Conservation (phyloP, 2,888 invertebrate species). For the Amblyteles armatorius region DNA sequence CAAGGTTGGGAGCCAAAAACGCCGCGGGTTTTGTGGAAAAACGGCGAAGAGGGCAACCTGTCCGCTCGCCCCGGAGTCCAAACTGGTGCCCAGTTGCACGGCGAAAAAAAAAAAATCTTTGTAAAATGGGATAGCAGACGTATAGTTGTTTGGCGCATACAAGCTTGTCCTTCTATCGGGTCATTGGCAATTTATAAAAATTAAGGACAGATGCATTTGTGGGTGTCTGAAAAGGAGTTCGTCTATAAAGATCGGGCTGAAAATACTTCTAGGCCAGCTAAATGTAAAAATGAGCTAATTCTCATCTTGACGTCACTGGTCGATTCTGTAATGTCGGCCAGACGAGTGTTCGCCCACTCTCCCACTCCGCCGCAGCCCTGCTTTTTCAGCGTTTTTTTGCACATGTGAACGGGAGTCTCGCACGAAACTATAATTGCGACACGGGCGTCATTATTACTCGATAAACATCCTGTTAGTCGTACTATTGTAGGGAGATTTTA, state of each 20-base stretch:
- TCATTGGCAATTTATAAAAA: background rate
- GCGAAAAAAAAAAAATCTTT: background rate
- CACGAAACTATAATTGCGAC: slow-evolving; percentile 77
- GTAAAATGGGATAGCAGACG: too few relatives aligned
- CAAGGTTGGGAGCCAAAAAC: slow-evolving; percentile 13
- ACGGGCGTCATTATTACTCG: slow-evolving; percentile 79
- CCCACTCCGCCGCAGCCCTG: too few relatives aligned
- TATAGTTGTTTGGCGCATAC: background rate
- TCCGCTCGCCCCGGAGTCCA: background rate
- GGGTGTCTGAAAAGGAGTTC: background rate
- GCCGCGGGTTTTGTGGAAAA: slow-evolving; percentile 31
- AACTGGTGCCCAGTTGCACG: background rate
- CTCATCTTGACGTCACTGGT: background rate
- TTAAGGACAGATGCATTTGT: background rate
- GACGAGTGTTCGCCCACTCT: background rate
- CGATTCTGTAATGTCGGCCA: background rate
- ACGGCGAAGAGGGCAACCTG: slow-evolving; percentile 34
- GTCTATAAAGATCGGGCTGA: background rate
- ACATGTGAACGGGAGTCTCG: slow-evolving; percentile 57
- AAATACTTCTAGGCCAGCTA: background rate
- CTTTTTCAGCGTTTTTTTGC: background rate
- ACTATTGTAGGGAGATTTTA: slow-evolving; percentile 71
- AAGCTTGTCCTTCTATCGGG: background rate
- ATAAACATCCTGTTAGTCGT: slow-evolving; percentile 83
- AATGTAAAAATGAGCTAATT: background rate